Percentiles rank a stretch among this genome's conserved stretches.
phyloP scores from a whole-genome alignment of 2,888 invertebrate genomes.

The Trichopria drosophilae region DNA sequence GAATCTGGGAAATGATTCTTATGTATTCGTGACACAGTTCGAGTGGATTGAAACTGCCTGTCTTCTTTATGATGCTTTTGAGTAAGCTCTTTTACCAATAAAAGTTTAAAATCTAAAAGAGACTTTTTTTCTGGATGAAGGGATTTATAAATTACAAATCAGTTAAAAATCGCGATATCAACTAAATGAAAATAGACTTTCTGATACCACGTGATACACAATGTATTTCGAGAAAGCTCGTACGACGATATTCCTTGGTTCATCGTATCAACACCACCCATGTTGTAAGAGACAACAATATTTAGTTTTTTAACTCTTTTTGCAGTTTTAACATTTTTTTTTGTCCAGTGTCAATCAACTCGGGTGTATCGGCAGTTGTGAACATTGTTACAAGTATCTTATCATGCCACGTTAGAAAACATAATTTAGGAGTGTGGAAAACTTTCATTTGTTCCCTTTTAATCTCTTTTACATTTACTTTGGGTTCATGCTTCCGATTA shows the following conservation, averaged over 20 bases:
- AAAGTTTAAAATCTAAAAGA: slow-evolving; percentile 2
- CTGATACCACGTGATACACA: background rate
- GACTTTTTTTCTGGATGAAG: slow-evolving; percentile 5
- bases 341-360: slow-evolving; percentile 1
- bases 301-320: background rate
- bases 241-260: background rate
- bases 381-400: slow-evolving; percentile 1
- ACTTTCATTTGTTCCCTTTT: slow-evolving; percentile 18
- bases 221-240: background rate
- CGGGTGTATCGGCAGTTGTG: background rate
- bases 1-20: too few relatives aligned
- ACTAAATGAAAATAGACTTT: slow-evolving; percentile 5
- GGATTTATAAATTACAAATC: background rate
- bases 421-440: slow-evolving; percentile 9
- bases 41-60: too few relatives aligned
- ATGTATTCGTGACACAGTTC: too few relatives aligned
- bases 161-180: background rate
- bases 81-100: background rate
- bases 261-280: slow-evolving; percentile 2
- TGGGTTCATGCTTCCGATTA: too few relatives aligned
- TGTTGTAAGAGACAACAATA: slow-evolving; percentile 1
- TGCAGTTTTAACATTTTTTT: too few relatives aligned
- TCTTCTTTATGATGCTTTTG: too few relatives aligned
- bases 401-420: too few relatives aligned
- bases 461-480: background rate